Evolutionary conservation across 1,140 invertebrate genomes (phyloP), one percentile per base, ranked within the genome.

Genomic region (Antheraea mylitta): DNA sequence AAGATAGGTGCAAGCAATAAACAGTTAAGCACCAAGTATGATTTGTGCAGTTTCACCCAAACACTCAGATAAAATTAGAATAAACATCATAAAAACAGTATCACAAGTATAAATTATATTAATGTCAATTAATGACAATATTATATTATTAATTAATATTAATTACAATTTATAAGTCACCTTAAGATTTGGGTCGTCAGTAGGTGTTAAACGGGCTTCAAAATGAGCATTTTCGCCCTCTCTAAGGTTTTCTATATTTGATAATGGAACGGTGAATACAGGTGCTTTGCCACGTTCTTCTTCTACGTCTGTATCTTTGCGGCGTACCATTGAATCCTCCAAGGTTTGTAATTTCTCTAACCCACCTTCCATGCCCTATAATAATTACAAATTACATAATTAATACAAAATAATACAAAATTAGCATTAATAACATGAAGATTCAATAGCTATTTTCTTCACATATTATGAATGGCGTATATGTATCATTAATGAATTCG

Each of bases 191-290:
- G 98, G 97, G 94, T 99, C 98, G 86, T 99, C 97, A 11, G 97
- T 97, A 18, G 98, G 98, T 48, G 95, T 97, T 16, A 99, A 93
- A 73, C 97, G 95, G 64, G 97, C 98, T 94, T 99, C 98, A 89
- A 99, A 98, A 92, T 99, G 98, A 70, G 96, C 96, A 85, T 96
- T 98, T 93, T 99, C 98, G 63, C 97, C 97, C 93, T 98, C 97
- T 18, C 97, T 94, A 36, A 98, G 86, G 78, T 94, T 96, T 74
- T 97, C 96, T 72, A 98, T 94, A 79, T 98, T 98, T 58, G 96
- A 96, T 18, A 99, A 91, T 18, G 98, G 98, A 59, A 96, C 96
- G 10, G 97, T 98, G 80, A 99, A 99, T 22, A 97, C 95, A 7
- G 98, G 98, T 62, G 98, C 97, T 88, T 96, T 96, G 60, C 96